These are phyloP conservation scores for Lophotriccus pileatus DNA, from an alignment of 2,797 vertebrate genomes.

Conservation along the genomic window DNA sequence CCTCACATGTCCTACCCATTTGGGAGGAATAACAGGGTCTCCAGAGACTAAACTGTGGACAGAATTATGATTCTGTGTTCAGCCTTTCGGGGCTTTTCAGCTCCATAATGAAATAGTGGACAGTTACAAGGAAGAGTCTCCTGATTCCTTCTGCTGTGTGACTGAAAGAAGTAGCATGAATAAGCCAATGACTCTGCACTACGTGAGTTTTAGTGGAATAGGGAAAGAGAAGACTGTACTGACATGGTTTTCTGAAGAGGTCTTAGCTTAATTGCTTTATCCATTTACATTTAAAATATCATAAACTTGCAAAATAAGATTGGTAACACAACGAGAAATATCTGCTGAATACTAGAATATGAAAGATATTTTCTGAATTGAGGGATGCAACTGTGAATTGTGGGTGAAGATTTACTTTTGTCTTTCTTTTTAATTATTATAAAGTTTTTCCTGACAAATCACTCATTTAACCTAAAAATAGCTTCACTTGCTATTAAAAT, in stretches of 20 bases:
- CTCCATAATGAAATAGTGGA: background rate
- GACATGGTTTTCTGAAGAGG: background rate
- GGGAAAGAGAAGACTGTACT: background rate
- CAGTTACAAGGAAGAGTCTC: background rate
- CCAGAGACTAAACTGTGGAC: background rate
- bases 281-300: background rate
- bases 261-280: background rate
- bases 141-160: background rate
- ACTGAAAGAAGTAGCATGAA: background rate
- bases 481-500: background rate
- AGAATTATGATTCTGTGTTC: background rate
- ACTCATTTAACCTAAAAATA: background rate
- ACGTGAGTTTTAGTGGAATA: background rate
- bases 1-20: background rate
- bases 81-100: background rate
- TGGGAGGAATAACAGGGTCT: background rate
- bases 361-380: background rate
- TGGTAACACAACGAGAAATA: background rate
- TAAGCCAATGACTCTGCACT: background rate
- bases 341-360: background rate
- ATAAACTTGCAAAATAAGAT: background rate
- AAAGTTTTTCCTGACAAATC: accelerated
- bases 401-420: background rate
- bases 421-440: background rate
- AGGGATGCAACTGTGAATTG: background rate